A percentile compares a stretch with the other conserved stretches of the same genome.
Evolutionary conservation across 2,888 invertebrate genomes (phyloP).

Genomic region (Alloscopus bannaensis): DNA sequence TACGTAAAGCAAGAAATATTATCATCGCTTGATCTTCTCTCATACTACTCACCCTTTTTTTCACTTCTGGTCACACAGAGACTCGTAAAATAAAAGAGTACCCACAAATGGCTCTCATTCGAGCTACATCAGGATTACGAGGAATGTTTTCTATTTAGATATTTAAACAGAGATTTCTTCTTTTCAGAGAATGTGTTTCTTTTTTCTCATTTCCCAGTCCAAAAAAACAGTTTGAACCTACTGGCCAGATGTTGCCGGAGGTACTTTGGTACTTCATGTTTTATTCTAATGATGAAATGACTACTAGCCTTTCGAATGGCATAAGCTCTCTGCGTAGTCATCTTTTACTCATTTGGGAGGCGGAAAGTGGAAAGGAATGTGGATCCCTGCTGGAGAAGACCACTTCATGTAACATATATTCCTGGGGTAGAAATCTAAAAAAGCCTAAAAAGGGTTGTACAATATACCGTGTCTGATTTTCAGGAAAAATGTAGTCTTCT

Average conservation of each 20-base stretch:
- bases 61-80: conserved; percentile 15
- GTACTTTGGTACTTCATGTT: conserved; percentile 29
- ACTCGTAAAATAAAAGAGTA: neutral
- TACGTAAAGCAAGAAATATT: conserved; percentile 62
- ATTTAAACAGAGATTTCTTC: conserved; percentile 44
- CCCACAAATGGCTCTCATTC: too few relatives aligned
- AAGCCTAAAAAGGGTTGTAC: conserved; percentile 14
- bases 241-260: conserved; percentile 64
- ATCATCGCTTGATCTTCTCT: conserved; percentile 62
- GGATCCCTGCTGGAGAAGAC: conserved; percentile 47
- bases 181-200: conserved; percentile 41
- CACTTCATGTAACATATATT: neutral
- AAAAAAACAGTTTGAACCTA: conserved; percentile 30
- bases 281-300: neutral
- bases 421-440: neutral
- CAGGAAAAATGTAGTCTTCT: neutral
- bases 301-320: neutral
- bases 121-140: too few relatives aligned
- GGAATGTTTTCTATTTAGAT: conserved; percentile 43
- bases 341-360: neutral
- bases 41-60: conserved; percentile 24
- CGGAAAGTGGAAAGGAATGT: conserved; percentile 46
- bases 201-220: conserved; percentile 14
- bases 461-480: too few relatives aligned
- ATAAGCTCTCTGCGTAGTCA: neutral